Conservation (phyloP, 1,140 invertebrate genomes). For the Armadillidium nasatum region DNA sequence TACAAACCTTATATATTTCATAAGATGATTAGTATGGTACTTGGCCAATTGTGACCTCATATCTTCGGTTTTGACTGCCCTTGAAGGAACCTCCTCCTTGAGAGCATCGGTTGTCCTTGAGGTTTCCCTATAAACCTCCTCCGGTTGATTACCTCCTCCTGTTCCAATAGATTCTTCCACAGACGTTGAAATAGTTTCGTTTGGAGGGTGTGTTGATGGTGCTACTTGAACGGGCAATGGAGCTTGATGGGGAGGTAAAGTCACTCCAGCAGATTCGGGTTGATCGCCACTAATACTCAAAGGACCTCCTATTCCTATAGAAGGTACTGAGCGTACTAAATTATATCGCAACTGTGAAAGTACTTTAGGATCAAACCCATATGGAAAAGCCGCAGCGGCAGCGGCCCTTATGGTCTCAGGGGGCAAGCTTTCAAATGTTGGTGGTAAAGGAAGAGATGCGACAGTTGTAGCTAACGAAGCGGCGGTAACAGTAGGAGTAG, state of each 20-base stretch:
- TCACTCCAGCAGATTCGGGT: neutral
- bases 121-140: neutral
- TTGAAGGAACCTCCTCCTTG: neutral
- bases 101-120: neutral
- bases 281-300: neutral
- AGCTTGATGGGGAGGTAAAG: neutral
- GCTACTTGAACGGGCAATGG: too few relatives aligned
- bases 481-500: neutral
- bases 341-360: neutral
- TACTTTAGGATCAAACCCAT: neutral
- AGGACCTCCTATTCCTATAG: neutral
- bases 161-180: neutral
- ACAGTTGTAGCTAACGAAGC: neutral
- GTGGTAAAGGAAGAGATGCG: neutral
- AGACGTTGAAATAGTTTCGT: neutral
- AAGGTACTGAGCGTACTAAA: neutral
- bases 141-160: neutral
- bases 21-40: neutral
- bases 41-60: neutral
- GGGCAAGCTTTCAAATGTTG: neutral
- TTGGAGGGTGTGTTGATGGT: neutral
- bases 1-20: neutral
- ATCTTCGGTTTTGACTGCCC: neutral
- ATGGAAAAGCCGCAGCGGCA: neutral
- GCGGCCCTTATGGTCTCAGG: neutral